A percentile compares a stretch with the other conserved stretches of the same genome.
Conservation (phyloP, 1,140 invertebrate species). For the Drosophila quadrilineata region DNA sequence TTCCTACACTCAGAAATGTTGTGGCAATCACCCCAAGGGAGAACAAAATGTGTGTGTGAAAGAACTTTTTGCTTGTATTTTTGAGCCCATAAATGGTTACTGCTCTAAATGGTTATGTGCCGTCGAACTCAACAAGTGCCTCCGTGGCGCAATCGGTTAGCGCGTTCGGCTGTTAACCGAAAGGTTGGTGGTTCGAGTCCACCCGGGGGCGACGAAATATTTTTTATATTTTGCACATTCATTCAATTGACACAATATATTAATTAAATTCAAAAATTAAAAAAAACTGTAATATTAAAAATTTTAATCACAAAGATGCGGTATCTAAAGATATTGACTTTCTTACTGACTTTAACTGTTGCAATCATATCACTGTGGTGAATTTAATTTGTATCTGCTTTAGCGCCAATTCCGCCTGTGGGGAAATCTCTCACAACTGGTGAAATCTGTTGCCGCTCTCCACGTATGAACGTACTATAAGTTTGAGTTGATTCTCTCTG, state of each 20-base stretch:
- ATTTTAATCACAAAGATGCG: no score
- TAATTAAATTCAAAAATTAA: background rate
- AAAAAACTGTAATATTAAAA: no score
- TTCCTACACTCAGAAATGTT: background rate
- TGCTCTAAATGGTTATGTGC: constrained; percentile 5
- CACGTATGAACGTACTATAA: background rate
- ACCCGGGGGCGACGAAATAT: constrained; percentile 69
- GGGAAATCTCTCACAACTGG: background rate
- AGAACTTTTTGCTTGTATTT: no score
- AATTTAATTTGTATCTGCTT: no score
- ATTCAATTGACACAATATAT: background rate
- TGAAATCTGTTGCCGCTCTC: constrained; percentile 25
- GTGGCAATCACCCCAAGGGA: no score
- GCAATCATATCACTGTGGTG: no score
- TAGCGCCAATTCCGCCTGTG: constrained; percentile 5
- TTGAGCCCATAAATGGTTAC: no score
- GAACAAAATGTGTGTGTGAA: no score
- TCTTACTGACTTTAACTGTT: no score
- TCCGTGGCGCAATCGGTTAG: constrained; percentile 83
- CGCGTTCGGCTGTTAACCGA: constrained; percentile 84
- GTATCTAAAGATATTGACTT: no score
- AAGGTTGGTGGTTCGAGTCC: constrained; percentile 85
- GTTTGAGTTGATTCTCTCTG: background rate
- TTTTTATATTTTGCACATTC: constrained; percentile 7
- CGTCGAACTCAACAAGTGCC: constrained; percentile 44